These are phyloP conservation scores for Megathymus violae DNA, from an alignment of 1,140 invertebrate genomes.

Conservation along the genomic window DNA sequence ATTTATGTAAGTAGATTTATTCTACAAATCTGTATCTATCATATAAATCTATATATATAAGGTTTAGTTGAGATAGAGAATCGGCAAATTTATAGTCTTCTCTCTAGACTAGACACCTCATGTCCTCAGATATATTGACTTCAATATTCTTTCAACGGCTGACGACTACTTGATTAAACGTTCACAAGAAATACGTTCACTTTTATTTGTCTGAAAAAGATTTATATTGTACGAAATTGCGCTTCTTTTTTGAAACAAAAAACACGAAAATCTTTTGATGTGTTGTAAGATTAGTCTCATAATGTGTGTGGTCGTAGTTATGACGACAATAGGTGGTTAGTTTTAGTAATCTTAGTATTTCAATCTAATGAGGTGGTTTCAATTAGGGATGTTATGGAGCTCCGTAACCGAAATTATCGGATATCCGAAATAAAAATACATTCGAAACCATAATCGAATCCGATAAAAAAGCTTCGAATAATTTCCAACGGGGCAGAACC, in stretches of 20 bases:
- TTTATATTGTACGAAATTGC: conserved; percentile 19
- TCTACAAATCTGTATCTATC: no score
- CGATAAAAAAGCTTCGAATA: no score
- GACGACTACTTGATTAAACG: conserved; percentile 34
- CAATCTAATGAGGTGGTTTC: no score
- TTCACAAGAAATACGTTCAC: conserved; percentile 32
- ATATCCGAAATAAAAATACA: no score
- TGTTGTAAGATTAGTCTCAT: not conserved
- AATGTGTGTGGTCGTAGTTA: no score
- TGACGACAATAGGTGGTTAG: no score
- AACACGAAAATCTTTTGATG: not conserved
- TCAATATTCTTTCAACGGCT: conserved; percentile 31
- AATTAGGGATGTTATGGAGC: no score
- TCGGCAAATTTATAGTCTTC: conserved; percentile 1
- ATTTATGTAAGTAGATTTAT: no score
- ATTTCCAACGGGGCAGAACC: no score
- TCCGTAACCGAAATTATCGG: no score
- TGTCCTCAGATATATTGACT: conserved; percentile 26
- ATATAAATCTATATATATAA: not conserved
- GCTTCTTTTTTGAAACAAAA: conserved; percentile 8
- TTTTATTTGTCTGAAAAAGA: conserved; percentile 21
- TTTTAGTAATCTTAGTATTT: no score
- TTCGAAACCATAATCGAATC: no score
- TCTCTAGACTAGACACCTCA: conserved; percentile 3
- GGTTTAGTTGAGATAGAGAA: not conserved